Base-by-base conservation (phyloP, 2,113 vertebrate genomes). In the Aldabrachelys gigantea region DNA sequence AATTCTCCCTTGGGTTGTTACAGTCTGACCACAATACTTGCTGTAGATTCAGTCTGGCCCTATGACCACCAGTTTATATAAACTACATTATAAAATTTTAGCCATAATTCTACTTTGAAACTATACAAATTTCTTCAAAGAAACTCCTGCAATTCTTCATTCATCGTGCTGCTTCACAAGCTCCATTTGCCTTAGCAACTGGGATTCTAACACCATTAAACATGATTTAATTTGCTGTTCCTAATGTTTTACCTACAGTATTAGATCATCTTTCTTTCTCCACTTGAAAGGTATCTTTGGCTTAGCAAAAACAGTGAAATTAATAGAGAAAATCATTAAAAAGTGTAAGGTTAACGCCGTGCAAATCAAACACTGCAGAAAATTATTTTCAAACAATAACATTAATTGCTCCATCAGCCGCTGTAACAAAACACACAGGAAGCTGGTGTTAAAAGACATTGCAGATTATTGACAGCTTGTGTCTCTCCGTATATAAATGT, bases 241-340 rank as follows among this genome's bases (percentile, higher is more conserved):
- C 94, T 97, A 95, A 97, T 90, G 88, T 96, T 75, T 59, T 25
- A 94, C 90, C 93, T 80, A 0, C 2, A 50, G 47, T 87, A 49
- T 78, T 3, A 95, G 96, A 96, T 75, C 92, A 82, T 50, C 95
- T 85, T 92, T 95, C 92, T 85, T 88, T 91, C 96, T 89, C 91
- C 92, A 93, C 95, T 94, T 41, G 81, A 94, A 97, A 98, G 90
- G 89, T 91, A 53, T 41, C 87, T 65, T 47, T 52, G 31, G 95
- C 92, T 92, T 29, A n/a, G 19, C 89, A 85, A 92, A 93, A 89
- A 92, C 76, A 6, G 83, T 0, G 78, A 89, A 94, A 96, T 97
- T 95, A 97, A 96, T 47, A 91, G 85, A 93, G 97, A 86, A 90
- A 90, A 91, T 95, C 87, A 84, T 96, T 22, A 89, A 93, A 49